These are phyloP conservation scores for Girardinichthys multiradiatus DNA, from an alignment of 2,113 vertebrate genomes.

Conservation along the genomic window DNA sequence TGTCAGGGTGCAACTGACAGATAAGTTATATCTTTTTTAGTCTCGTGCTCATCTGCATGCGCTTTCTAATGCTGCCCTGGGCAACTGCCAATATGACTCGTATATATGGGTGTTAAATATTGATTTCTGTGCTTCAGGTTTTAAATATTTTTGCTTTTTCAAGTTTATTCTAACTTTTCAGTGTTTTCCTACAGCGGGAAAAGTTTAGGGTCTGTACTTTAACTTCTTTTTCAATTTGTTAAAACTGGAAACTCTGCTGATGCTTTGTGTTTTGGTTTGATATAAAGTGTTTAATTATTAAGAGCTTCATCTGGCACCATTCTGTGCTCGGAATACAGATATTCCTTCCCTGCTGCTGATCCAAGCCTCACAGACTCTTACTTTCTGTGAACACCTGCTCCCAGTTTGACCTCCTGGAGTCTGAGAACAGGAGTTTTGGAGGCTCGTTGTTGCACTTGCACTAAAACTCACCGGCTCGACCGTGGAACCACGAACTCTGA, in stretches of 20 bases:
- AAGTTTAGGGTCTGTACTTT: no score
- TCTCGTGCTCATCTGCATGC: no score
- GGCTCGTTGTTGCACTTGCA: slow-evolving; percentile 13
- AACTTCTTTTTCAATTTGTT: background rate
- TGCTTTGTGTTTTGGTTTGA: background rate
- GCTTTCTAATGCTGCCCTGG: no score
- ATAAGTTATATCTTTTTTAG: no score
- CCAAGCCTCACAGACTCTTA: slow-evolving; percentile 53
- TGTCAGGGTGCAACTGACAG: no score
- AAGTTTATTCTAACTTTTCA: no score
- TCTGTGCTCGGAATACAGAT: background rate
- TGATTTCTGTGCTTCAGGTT: no score
- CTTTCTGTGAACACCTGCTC: slow-evolving; percentile 67
- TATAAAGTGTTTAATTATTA: background rate
- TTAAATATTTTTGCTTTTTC: no score
- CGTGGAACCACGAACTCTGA: slow-evolving; percentile 95
- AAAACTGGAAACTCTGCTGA: background rate
- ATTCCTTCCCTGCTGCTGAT: slow-evolving; percentile 13
- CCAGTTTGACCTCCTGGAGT: slow-evolving; percentile 39
- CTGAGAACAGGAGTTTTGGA: slow-evolving; percentile 10
- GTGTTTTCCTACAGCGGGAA: no score
- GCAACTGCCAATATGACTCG: no score
- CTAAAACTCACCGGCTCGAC: slow-evolving; percentile 89
- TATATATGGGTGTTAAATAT: no score
- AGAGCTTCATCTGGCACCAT: background rate